Evolutionary conservation across 2,888 invertebrate genomes (phyloP), one percentile per base, ranked within the genome.

Genomic region (Synergus japonicus): DNA sequence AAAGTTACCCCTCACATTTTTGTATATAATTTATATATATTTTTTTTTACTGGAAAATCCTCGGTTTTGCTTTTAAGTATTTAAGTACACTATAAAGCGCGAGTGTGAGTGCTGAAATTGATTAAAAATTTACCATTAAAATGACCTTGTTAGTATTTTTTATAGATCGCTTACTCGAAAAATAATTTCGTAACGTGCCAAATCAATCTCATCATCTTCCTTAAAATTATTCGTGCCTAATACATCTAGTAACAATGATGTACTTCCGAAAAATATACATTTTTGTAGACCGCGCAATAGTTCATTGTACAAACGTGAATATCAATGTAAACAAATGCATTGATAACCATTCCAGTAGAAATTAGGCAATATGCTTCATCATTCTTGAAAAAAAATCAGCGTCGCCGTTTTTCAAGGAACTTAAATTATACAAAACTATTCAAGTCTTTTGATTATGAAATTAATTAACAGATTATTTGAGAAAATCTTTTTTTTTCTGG

Each of bases 291-390:
- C 49, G 49, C 46, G 69, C 9, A 49, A 37, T 29, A 69, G n/a
- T 49, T 69, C 29, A 73, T 73, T 73, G 73, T 73, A 73, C 73
- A 73, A 73, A 54, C 41, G 37, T 73, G 73, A 37, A 41, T 69
- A 69, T 49, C 69, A 69, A 69, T 69, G 69, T 37, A 69, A 69
- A 69, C 46, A 2, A 49, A 22, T 60, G 22, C 60, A 60, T 10
- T 60, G 22, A 18, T 60, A 22, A 22, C 22, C 22, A 60, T 60
- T 60, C 22, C 22, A 12, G 10, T 22, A 22, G 10, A 60, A 60
- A 60, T 60, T 37, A 69, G 49, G 49, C 46, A 49, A 37, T 69
- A n/a, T 44, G 49, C 49, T 29, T 49, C 12, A 69, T 22, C 1
- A 10, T n/a, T 66, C 15, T 66, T 66, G 12, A 15, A 41, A 73